phyloP scores from a whole-genome alignment of 2,797 vertebrate species.

The Salarias fasciatus region DNA sequence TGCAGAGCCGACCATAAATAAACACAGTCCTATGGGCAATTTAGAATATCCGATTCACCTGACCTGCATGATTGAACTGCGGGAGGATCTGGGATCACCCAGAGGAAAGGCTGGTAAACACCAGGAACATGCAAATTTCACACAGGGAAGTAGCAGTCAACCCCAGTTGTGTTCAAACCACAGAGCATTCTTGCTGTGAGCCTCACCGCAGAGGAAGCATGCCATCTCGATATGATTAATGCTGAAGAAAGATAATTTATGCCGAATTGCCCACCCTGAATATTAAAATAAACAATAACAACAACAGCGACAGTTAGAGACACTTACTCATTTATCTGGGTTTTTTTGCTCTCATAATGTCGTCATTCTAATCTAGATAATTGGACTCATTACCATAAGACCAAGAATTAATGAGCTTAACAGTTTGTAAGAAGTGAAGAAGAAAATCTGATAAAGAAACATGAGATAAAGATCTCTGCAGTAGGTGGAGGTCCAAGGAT shows the following conservation, averaged over 20 bases:
- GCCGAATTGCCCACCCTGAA: background rate
- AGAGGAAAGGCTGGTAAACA: conserved; percentile 22
- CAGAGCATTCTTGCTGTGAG: conserved; percentile 23
- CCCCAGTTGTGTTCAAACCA: conserved; percentile 28
- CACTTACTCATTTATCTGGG: background rate
- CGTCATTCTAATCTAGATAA: conserved; percentile 7
- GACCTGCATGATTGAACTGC: conserved; percentile 45
- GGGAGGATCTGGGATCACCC: conserved; percentile 18
- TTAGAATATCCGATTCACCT: conserved; percentile 45
- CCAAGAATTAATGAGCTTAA: background rate
- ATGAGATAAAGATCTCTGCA: background rate
- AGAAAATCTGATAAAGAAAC: background rate
- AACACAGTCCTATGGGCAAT: conserved; percentile 45
- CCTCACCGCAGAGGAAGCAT: conserved; percentile 21
- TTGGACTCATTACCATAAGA: background rate
- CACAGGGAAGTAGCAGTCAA: conserved; percentile 18
- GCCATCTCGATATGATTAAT: conserved; percentile 36
- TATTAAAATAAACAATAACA: conserved; percentile 15
- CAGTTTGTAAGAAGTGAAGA: conserved; percentile 2
- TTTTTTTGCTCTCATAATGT: background rate
- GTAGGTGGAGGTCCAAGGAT: conserved; percentile 13
- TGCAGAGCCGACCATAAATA: conserved; percentile 41
- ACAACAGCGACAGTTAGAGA: background rate
- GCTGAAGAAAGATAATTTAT: conserved; percentile 26
- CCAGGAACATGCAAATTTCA: conserved; percentile 33